A percentile compares a stretch with the other conserved stretches of the same genome.
Evolutionary conservation across 2,113 vertebrate species (phyloP).

Genomic region (Xerus inauris): DNA sequence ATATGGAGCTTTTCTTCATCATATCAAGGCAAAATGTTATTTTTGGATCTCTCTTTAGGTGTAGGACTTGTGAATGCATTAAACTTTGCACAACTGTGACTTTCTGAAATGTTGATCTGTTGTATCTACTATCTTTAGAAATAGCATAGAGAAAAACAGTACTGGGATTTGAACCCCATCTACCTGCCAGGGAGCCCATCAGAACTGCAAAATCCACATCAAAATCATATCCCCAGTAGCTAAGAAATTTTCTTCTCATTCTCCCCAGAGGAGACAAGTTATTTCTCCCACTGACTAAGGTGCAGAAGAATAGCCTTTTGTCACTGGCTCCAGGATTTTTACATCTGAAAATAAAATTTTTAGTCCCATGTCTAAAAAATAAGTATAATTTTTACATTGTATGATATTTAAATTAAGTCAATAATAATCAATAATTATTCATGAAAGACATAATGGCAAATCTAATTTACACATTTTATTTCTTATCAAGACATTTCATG

Average conservation of each 20-base stretch:
- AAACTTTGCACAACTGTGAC: not conserved
- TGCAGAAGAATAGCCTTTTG: not conserved
- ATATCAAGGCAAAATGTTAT: slow-evolving; percentile 58
- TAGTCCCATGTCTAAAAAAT: not conserved
- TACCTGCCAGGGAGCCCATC: not conserved
- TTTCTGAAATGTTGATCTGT: slow-evolving; percentile 7
- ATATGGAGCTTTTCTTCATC: slow-evolving; percentile 41
- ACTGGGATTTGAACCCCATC: not conserved
- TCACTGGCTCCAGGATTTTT: not conserved
- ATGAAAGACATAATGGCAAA: slow-evolving; percentile 10
- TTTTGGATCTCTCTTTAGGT: slow-evolving; percentile 40
- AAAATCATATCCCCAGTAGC: not conserved
- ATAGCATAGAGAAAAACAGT: slow-evolving; percentile 5
- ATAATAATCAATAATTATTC: slow-evolving; percentile 9
- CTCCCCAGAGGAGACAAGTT: not conserved
- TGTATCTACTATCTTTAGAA: slow-evolving; percentile 36
- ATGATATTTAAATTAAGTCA: slow-evolving; percentile 11
- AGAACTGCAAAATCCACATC: not conserved
- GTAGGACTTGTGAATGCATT: not conserved
- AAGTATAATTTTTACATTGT: not conserved
- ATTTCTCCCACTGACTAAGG: not conserved
- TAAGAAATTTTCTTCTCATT: not conserved
- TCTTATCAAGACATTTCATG: not conserved
- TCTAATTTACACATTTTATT: slow-evolving; percentile 1
- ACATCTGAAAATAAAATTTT: slow-evolving; percentile 38